Base-by-base conservation (phyloP, 2,113 vertebrate species). In the Protobothrops mucrosquamatus region DNA sequence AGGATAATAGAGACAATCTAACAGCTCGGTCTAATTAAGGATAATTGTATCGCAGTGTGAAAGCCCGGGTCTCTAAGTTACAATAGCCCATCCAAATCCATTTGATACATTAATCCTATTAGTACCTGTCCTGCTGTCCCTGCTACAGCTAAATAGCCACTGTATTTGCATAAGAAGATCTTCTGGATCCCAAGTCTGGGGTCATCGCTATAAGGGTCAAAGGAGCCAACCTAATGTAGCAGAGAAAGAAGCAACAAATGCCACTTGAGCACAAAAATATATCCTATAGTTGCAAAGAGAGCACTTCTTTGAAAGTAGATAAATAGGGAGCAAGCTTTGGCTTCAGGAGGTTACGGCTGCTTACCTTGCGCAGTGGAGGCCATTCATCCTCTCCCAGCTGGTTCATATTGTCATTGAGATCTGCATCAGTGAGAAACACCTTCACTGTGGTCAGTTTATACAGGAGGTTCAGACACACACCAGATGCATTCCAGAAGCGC, bases 91-190 rank as follows among this genome's bases (percentile, higher is more conserved):
- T 29, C 24, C 39, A 55, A 57, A 34, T 39, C 48, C 3, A 23
- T 54, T 52, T 52, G 22, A 54, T 0, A 3, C 61, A 26, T 93
- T 93, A 7, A 43, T 81, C 34, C 74, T 22, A 81, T 81, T 87
- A 95, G 6, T 97, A 99, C 99, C 98, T 99, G 99, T 96, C 99
- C 99, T 18, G 99, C 99, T 0, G 99, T 99, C 93, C 99, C 99
- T 5, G 99, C 99, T 85, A 99, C 98, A 55, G 98, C 98, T 96
- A 99, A 97, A 96, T 99, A 99, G 87, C 99, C 99, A 0, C 99
- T 99, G 97, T 99, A 99, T 98, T 99, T 99, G 97, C 99, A 99
- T 88, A 99, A 97, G 96, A 99, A 99, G 94, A 99, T 99, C 98
- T 99, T 99, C 98, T 99, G 99, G 93, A 99, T 98, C 46, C 99